Evolutionary conservation across 2,113 vertebrate genomes (phyloP), one percentile per base, ranked within the genome.

Genomic region (Artemisiospiza belli): DNA sequence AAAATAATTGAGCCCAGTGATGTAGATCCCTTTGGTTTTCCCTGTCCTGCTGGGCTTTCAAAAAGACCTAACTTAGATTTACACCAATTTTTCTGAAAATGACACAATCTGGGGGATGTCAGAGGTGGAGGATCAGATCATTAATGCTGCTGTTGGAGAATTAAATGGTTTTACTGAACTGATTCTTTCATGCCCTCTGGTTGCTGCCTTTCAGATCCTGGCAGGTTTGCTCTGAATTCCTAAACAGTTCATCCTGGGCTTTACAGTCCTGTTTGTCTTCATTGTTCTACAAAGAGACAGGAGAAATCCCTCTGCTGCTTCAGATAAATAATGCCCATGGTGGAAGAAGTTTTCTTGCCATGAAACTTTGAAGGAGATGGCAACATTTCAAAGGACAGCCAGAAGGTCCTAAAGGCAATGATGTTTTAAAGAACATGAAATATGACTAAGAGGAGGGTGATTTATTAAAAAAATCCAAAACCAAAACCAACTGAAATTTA

Each of bases 161-260:
- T 83, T 70, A 86, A 86, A 79, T 89, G 67, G 52, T 46, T 94
- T 92, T 89, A 89, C 70, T 58, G 92, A 94, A 19, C 67, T 23
- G 41, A 37, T 89, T 68, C 76, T 75, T 94, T 79, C 46, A 66
- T 62, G 62, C 72, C 61, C 55, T 73, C 67, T 83, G 67, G 72
- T 43, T 75, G 72, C 37, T 80, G 62, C 67, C 52, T 66, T 62
- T 67, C 62, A 83, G 46, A 72, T 75, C 47, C 73, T 27, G 84
- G 55, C 44, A 79, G 76, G 55, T 73, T 54, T 49, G 44, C 18
- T 68, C 31, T 78, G 70, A 64, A 82, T 41, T 69, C 63, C 52
- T 55, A 41, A 87, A 49, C 35, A 82, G 21, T 51, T 43, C 55
- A 41, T 33, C 54, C 66, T 78, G 61, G 19, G 35, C 39, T 82